Base-by-base conservation (phyloP, 2,113 vertebrate species). In the Ammospiza nelsoni region DNA sequence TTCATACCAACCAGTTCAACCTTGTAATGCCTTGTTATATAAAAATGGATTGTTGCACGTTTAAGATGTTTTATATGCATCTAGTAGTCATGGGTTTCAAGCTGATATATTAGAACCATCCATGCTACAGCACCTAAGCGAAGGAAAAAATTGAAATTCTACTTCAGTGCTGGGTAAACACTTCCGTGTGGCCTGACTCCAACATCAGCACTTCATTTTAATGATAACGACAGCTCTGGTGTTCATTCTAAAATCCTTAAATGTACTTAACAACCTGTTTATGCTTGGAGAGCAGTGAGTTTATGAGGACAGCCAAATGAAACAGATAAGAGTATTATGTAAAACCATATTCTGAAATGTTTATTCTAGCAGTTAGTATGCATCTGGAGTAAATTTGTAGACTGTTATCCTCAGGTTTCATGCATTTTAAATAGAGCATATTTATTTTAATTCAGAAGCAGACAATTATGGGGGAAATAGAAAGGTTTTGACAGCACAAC, bases 251-350 rank as follows among this genome's bases (percentile, higher is more conserved):
- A 97, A 97, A 96, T 94, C 92, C 93, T 97, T 97, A 94, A 96
- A 94, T 95, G 54, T 97, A 94, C 83, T 97, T 98, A 97, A 97
- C 91, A 97, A 95, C 54, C 73, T 97, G 95, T 95, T 98, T 96
- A 94, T 95, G 78, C 88, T 97, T 93, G 83, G 76, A 95, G 78
- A 94, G 66, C 85, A 92, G 69, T 67, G 88, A 95, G 84, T 96
- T 97, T 95, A 93, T 96, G 63, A 67, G 75, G 61, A 95, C 92
- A 93, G 94, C 61, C 81, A 96, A 97, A 96, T 92, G 95, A 96
- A 96, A 94, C 77, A 94, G 96, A 95, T 95, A 97, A 95, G 94
- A 95, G 90, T 95, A 96, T 95, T 93, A 94, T 95, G 87, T 87
- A 96, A 95, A 95, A 94, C 37, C 2, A 4, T 92, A 91, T 92